Evolutionary conservation across 2,888 invertebrate species (phyloP).

Genomic region (Nebria brevicollis): DNA sequence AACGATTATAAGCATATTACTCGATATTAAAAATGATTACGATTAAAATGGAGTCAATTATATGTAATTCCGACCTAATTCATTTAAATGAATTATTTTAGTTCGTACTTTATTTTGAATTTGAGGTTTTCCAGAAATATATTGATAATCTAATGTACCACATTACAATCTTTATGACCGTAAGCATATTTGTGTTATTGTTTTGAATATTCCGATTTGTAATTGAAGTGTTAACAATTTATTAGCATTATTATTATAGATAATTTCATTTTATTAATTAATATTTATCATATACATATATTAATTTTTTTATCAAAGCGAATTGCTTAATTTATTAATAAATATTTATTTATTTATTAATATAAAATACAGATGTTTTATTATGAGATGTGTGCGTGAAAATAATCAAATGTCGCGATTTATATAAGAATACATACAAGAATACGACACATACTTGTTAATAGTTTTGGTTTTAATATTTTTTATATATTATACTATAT

Average conservation of each 20-base stretch:
- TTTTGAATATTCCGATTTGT: slow-evolving; percentile 18
- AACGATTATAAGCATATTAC: too few species aligned
- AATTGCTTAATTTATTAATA: neutral
- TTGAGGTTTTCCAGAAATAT: too few species aligned
- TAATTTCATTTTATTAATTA: neutral
- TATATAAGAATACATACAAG: neutral
- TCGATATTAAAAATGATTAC: too few species aligned
- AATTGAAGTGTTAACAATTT: neutral
- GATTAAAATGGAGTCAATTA: too few species aligned
- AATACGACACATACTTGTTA: neutral
- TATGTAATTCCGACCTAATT: too few species aligned
- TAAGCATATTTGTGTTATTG: slow-evolving; percentile 19
- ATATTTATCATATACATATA: slow-evolving; percentile 10
- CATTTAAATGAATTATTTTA: too few species aligned
- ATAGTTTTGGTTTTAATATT: too few species aligned
- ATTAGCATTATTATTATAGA: neutral
- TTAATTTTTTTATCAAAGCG: neutral
- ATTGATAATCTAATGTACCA: too few species aligned
- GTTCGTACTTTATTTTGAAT: too few species aligned
- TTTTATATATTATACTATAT: neutral
- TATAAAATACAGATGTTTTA: neutral
- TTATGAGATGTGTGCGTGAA: neutral
- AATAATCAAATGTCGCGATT: neutral
- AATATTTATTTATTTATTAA: slow-evolving; percentile 6
- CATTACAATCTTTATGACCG: neutral